Base-by-base conservation (phyloP, 2,888 invertebrate species). In the Aporophyla nigra region DNA sequence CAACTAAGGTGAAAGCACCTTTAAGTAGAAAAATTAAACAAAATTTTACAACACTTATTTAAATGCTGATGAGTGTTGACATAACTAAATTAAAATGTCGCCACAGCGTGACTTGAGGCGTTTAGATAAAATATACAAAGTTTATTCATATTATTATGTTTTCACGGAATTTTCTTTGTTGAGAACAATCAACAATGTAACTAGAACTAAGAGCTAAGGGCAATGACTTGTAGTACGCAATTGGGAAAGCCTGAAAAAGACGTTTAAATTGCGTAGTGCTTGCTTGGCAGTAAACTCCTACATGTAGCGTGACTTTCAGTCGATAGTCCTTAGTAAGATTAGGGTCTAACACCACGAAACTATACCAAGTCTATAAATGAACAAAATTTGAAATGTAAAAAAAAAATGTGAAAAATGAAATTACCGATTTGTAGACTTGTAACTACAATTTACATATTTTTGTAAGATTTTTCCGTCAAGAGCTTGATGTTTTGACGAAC, bases 21-120 rank as follows among this genome's bases (percentile, higher is more conserved):
- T 59, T 24, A 14, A 24, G 2, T 24, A 51, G 14, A 63, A 56
- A 62, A 67, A 33, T n/a, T 10, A 46, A 46, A 10, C 43, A 10
- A 12, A 12, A 46, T 46, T 46, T 46, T 46, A 46, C 10, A 10
- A 10, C 10, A 12, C 10, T 46, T 46, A 46, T 46, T 46, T 46
- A 46, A 46, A 46, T 12, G 43, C 12, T 46, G 43, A 46, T 77
- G 9, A 77, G 40, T 68, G 82, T 77, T 71, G 61, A 67, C 79
- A 61, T 79, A 73, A 67, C 67, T 58, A 49, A 66, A 83, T 70
- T 78, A 83, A 56, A 71, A 71, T 63, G 56, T 71, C 71, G 51
- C 71, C 56, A 10, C 27, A 46, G 4, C 27, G 46, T 68, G n/a
- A 46, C 62, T n/a, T 49, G 33, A 7, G 46, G 76, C 40, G 40